These are phyloP conservation scores for Columba janthina DNA, from an alignment of 2,113 vertebrate species.

Conservation along the genomic window DNA sequence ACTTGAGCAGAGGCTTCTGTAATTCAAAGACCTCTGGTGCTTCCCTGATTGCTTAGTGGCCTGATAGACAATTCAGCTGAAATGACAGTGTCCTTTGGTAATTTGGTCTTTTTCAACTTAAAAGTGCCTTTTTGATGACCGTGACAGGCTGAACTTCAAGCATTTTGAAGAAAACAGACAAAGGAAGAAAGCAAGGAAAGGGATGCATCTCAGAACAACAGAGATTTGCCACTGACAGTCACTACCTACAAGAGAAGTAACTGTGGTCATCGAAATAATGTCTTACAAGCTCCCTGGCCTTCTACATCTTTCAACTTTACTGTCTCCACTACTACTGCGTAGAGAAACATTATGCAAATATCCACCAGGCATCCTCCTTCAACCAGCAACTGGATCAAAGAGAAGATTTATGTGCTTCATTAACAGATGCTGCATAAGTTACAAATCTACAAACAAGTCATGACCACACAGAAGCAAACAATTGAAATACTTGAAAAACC, in stretches of 20 bases:
- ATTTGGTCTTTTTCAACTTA: not conserved
- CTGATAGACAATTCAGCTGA: not conserved
- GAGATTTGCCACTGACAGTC: not conserved
- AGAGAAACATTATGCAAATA: not conserved
- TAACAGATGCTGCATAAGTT: not conserved
- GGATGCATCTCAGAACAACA: not conserved
- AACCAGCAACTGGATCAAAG: not conserved
- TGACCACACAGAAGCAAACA: not conserved
- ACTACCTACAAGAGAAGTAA: not conserved
- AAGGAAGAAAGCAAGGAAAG: not conserved
- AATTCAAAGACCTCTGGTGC: not conserved
- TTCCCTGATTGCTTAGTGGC: not conserved
- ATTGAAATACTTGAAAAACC: not conserved
- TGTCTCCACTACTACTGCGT: not conserved
- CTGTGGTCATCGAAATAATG: not conserved
- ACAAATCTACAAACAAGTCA: not conserved
- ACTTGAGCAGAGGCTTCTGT: not conserved
- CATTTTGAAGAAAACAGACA: not conserved
- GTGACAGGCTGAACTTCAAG: not conserved
- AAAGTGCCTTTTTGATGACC: not conserved
- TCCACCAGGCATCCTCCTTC: not conserved
- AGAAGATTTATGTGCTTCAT: not conserved
- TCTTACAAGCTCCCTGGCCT: not conserved
- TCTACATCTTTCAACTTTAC: not conserved
- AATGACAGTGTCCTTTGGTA: not conserved